Evolutionary conservation across 2,113 vertebrate species (phyloP), one percentile per base, ranked within the genome.

Genomic region (Aegotheles bennettii): DNA sequence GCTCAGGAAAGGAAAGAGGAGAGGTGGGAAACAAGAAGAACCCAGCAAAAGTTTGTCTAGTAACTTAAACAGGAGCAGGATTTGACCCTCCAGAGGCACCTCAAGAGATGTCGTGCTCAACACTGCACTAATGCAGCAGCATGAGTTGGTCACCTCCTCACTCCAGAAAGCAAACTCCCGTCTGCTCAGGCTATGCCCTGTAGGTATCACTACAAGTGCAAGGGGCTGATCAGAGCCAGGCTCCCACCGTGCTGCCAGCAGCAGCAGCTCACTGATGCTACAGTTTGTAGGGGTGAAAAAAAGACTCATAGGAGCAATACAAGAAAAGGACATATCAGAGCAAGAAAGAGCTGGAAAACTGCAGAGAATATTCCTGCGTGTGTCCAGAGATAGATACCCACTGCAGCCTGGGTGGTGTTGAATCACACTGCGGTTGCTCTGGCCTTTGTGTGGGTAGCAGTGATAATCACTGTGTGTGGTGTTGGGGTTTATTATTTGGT

Each of bases 391-490:
- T n/a, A 93, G 89, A 74, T n/a, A 81, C 12, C 28, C 11, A 1
- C 65, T 40, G 36, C 69, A 65, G 43, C 65, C 40, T 3, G 5
- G 29, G 20, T 50, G 59, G 71, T 17, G 38, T 64, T 73, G 65
- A 84, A 63, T 91, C 67, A 54, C 84, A 33, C 77, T 76, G 87
- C 79, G 77, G 89, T 86, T 94, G 42, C 84, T 78, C 53, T 67
- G 68, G 89, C 38, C 48, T 90, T 77, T 74, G 86, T 90, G 92
- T 96, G 95, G 84, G 54, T 70, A 81, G 54, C 4, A 6, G 47
- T 50, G 90, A 84, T 96, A 97, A 84, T 90, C 4, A 4, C 10
- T 33, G 12, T 31, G 26, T 85, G 75, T 82, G 84, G 24, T 71
- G 38, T 7, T 93, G 79, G 71, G 63, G 87, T 95, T 86, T 90